Conservation (phyloP, 2,888 invertebrate species). For the Ptychoptera contaminata region DNA sequence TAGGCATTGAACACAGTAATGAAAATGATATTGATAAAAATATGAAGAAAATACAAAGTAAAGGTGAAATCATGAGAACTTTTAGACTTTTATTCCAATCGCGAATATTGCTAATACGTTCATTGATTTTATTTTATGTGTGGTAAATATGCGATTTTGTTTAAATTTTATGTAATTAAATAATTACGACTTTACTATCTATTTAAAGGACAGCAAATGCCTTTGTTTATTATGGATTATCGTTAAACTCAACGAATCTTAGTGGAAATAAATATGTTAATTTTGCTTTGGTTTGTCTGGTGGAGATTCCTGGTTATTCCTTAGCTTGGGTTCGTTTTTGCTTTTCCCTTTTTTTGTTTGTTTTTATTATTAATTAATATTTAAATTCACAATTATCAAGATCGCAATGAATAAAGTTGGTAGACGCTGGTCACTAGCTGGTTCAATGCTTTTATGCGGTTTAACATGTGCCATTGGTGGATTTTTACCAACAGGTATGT, state of each 20-base stretch:
- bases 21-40: slow-evolving; percentile 1
- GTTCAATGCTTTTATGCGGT: slow-evolving; percentile 35
- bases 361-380: too few species aligned
- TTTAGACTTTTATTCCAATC: slow-evolving; percentile 32
- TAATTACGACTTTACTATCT: not conserved
- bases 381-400: slow-evolving; percentile 18
- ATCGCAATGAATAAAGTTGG: slow-evolving; percentile 35
- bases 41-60: slow-evolving; percentile 8
- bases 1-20: not conserved
- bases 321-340: slow-evolving; percentile 27
- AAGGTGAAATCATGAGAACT: slow-evolving; percentile 26
- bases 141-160: slow-evolving; percentile 26
- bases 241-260: slow-evolving; percentile 46
- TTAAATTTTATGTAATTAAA: not conserved
- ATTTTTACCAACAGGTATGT: slow-evolving; percentile 33
- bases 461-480: slow-evolving; percentile 38
- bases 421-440: slow-evolving; percentile 34
- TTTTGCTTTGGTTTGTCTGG: slow-evolving; percentile 42
- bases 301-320: slow-evolving; percentile 43
- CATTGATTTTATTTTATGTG: slow-evolving; percentile 32
- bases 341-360: too few species aligned
- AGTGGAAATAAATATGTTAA: slow-evolving; percentile 52
- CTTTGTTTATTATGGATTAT: slow-evolving; percentile 52
- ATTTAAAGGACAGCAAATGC: slow-evolving; percentile 40
- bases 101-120: slow-evolving; percentile 30